Evolutionary conservation across 2,888 invertebrate species (phyloP).

Genomic region (Hoplodrina blanda): DNA sequence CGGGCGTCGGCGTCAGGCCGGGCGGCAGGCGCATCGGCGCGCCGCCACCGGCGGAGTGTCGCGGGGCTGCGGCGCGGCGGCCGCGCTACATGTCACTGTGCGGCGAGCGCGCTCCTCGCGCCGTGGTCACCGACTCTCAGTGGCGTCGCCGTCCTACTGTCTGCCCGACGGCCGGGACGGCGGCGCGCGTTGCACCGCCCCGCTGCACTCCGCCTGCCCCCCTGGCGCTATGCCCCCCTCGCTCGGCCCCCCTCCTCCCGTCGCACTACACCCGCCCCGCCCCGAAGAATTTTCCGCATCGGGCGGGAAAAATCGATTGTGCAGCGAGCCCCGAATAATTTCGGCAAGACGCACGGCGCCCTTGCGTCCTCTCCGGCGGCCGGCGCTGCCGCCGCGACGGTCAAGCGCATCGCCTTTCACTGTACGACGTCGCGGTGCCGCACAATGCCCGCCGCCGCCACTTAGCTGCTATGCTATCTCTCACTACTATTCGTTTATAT

Average conservation of each 20-base stretch:
- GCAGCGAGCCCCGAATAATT: conserved; percentile 90
- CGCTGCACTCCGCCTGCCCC: conserved; percentile 90
- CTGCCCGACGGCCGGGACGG: conserved; percentile 86
- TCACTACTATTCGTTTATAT: conserved; percentile 40
- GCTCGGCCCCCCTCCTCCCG: conserved; percentile 76
- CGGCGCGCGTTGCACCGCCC: conserved; percentile 90
- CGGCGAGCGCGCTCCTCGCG: conserved; percentile 89
- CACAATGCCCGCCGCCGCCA: conserved; percentile 46
- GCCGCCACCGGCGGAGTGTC: conserved; percentile 86
- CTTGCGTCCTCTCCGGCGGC: conserved; percentile 81
- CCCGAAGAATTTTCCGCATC: conserved; percentile 91
- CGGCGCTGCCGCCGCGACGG: conserved; percentile 73
- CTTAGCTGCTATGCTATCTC: conserved; percentile 41
- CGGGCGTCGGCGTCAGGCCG: conserved; percentile 79
- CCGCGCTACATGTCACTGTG: conserved; percentile 89
- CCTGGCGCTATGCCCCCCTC: conserved; percentile 79
- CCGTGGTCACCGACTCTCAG: conserved; percentile 90
- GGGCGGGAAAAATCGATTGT: conserved; percentile 91
- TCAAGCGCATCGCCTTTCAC: conserved; percentile 84
- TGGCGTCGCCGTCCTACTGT: conserved; percentile 91
- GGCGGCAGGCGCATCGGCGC: conserved; percentile 88
- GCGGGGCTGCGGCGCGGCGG: conserved; percentile 87
- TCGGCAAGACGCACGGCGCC: conserved; percentile 91
- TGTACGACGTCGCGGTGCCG: conserved; percentile 55
- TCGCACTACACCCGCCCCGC: conserved; percentile 86